phyloP scores from a whole-genome alignment of 2,888 invertebrate species.

The Machimus atricapillus region DNA sequence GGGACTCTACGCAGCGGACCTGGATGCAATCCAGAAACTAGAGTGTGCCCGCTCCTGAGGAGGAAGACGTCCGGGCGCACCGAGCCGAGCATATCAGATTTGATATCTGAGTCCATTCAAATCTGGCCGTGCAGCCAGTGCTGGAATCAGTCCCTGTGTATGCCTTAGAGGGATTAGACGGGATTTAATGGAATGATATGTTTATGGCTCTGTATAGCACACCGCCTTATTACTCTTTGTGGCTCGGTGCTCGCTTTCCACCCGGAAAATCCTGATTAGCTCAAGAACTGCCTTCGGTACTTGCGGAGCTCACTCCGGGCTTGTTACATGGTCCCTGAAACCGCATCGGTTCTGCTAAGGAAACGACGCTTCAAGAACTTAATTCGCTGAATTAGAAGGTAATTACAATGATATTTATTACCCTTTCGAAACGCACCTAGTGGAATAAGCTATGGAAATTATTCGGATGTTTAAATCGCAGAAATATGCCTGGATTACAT shows the following conservation, averaged over 20 bases:
- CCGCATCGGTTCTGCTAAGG: not conserved
- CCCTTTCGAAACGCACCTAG: not conserved
- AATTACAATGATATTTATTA: not conserved
- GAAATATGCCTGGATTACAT: not conserved
- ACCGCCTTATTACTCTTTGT: constrained; percentile 39
- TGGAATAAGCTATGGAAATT: not conserved
- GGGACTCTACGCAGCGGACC: not conserved
- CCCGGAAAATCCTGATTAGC: constrained; percentile 43
- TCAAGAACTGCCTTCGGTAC: constrained; percentile 17
- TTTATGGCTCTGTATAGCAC: constrained; percentile 42
- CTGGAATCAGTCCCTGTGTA: not conserved
- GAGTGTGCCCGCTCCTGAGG: not conserved
- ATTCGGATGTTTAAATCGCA: not conserved
- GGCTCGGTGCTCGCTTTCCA: constrained; percentile 10
- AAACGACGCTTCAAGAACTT: not conserved
- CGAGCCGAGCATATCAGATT: not conserved
- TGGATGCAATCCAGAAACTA: not conserved
- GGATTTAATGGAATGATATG: constrained; percentile 47
- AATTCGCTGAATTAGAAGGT: constrained; percentile 5
- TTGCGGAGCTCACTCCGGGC: not conserved
- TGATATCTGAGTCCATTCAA: constrained; percentile 14
- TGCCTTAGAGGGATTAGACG: constrained; percentile 44
- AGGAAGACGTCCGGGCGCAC: not conserved
- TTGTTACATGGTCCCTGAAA: constrained; percentile 1
- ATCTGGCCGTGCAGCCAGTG: not conserved